Evolutionary conservation across 2,113 vertebrate species (phyloP).

Genomic region (Piprites chloris): DNA sequence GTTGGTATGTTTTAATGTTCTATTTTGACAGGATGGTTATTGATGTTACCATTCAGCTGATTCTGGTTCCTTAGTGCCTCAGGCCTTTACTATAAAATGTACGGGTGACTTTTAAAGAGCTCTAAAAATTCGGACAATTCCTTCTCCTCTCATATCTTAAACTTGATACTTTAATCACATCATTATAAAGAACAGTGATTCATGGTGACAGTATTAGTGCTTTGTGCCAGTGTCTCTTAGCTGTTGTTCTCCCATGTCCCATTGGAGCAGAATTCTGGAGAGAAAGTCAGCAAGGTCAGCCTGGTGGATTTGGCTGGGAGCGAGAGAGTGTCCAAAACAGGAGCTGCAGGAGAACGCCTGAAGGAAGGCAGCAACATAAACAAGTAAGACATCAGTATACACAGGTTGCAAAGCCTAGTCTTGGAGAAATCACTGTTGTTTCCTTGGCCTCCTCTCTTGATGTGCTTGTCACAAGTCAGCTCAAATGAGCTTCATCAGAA

Average conservation of each 20-base stretch:
- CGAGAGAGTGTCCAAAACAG: conserved; percentile 94
- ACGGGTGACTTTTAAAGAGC: not conserved
- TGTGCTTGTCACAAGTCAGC: not conserved
- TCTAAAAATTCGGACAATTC: not conserved
- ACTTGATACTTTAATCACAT: not conserved
- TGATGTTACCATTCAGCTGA: not conserved
- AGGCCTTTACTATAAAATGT: not conserved
- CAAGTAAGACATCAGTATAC: conserved; percentile 75
- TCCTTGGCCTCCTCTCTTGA: not conserved
- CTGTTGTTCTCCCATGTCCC: not conserved
- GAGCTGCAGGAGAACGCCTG: conserved; percentile 94
- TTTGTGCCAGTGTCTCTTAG: not conserved
- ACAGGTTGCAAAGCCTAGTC: not conserved
- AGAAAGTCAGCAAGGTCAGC: conserved; percentile 98
- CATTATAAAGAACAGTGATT: not conserved
- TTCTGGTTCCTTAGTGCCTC: not conserved
- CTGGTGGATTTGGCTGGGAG: conserved; percentile 97
- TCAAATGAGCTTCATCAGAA: not conserved
- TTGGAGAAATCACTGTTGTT: not conserved
- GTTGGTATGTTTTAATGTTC: not conserved
- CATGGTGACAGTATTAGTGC: not conserved
- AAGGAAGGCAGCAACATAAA: conserved; percentile 99
- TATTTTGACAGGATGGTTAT: not conserved
- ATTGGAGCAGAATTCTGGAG: conserved; percentile 87
- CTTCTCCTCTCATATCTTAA: not conserved